Evolutionary conservation across 37 sponge, comb jelly and placozoan species (phyloP).

Genomic region (Bolinopsis microptera): DNA sequence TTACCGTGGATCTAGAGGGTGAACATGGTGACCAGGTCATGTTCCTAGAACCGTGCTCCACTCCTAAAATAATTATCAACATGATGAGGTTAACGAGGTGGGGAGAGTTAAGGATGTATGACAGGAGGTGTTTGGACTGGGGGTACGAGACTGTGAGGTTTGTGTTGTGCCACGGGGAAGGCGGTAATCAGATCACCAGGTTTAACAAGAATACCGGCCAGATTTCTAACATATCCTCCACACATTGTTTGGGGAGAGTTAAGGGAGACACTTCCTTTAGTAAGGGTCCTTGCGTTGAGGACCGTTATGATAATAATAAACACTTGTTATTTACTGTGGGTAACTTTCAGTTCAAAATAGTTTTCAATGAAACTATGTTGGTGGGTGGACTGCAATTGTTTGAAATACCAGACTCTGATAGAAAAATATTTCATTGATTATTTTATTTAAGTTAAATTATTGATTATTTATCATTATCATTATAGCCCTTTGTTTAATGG

Average conservation of each 20-base stretch:
- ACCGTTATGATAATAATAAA: too few species aligned
- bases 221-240: not conserved
- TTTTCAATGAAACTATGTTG: not conserved
- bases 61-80: not conserved
- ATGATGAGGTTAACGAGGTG: not conserved
- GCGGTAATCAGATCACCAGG: not conserved
- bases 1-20: not conserved
- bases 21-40: not conserved
- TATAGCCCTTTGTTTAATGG: too few species aligned
- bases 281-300: not conserved
- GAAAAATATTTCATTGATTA: not conserved
- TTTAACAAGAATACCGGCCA: not conserved
- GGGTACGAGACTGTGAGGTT: not conserved
- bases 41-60: not conserved
- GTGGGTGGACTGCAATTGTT: not conserved
- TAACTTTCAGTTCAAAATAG: not conserved
- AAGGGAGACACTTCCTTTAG: not conserved
- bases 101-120: not conserved
- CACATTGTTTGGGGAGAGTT: not conserved
- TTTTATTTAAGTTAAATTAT: not conserved
- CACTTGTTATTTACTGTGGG: not conserved
- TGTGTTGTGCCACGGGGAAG: not conserved
- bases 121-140: slow-evolving; percentile 30
- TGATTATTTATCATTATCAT: too few species aligned
- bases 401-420: not conserved